Conservation (phyloP, 2,888 invertebrate species). For the Ichneumoninae sp. region DNA sequence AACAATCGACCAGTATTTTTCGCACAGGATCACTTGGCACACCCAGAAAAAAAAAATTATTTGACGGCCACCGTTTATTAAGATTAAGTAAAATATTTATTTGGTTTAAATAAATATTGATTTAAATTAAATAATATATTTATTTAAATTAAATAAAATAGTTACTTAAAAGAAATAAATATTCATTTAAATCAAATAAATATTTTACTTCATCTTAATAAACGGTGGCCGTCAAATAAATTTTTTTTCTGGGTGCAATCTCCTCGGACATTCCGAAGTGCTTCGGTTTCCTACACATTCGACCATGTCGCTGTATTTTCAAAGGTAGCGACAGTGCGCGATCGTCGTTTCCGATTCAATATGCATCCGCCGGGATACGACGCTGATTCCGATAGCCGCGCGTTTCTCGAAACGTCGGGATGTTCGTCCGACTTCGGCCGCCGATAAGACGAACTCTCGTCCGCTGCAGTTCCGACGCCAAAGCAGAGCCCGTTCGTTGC, state of each 20-base stretch:
- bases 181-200: too few relatives aligned
- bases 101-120: too few relatives aligned
- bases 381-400: slow-evolving; percentile 36
- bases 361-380: slow-evolving; percentile 28
- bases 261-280: background rate
- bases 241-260: too few relatives aligned
- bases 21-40: background rate
- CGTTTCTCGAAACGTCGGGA: slow-evolving; percentile 40
- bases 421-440: slow-evolving; percentile 21
- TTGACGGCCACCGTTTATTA: too few relatives aligned
- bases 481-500: slow-evolving; percentile 25
- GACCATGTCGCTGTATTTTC: background rate
- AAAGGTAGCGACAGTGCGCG: background rate
- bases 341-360: slow-evolving; percentile 1
- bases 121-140: too few relatives aligned
- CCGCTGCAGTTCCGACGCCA: slow-evolving; percentile 4
- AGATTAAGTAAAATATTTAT: too few relatives aligned
- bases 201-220: too few relatives aligned
- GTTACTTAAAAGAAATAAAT: too few relatives aligned
- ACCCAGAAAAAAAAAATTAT: too few relatives aligned
- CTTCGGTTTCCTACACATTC: background rate
- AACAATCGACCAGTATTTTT: background rate
- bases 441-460: slow-evolving; percentile 31
- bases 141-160: too few relatives aligned
- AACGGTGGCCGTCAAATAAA: too few relatives aligned